These are phyloP conservation scores for Lampropteryx suffumata DNA, from an alignment of 2,888 invertebrate species.

Conservation along the genomic window DNA sequence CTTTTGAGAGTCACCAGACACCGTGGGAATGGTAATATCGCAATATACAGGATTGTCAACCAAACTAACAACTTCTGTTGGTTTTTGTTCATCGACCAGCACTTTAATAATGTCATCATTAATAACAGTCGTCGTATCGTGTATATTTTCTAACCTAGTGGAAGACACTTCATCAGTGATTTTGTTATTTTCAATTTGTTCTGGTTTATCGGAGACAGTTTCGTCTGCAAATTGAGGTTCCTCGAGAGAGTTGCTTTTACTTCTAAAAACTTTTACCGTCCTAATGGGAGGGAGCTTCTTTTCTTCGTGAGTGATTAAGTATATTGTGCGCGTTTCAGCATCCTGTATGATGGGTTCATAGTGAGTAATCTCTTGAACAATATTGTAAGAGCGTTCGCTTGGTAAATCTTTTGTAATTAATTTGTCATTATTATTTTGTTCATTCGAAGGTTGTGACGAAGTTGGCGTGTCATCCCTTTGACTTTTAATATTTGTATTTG, in stretches of 20 bases:
- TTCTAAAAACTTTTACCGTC: constrained; percentile 80
- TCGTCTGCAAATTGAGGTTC: constrained; percentile 44
- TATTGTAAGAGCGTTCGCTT: constrained; percentile 55
- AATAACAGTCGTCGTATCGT: constrained; percentile 9
- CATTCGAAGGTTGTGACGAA: constrained; percentile 44
- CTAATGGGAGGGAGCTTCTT: constrained; percentile 85
- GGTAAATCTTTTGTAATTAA: constrained; percentile 51
- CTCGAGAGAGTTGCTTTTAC: constrained; percentile 83
- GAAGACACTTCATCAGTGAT: constrained; percentile 53
- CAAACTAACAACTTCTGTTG: background rate
- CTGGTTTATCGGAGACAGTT: constrained; percentile 30
- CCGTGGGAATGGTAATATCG: background rate
- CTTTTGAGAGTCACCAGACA: constrained; percentile 5
- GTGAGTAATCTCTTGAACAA: constrained; percentile 59
- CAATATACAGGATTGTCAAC: constrained; percentile 1
- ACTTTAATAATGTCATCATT: background rate
- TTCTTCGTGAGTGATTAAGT: constrained; percentile 89
- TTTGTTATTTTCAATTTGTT: constrained; percentile 44
- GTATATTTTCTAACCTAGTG: constrained; percentile 39
- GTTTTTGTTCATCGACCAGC: background rate
- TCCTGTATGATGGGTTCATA: constrained; percentile 56
- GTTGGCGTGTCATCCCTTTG: constrained; percentile 28
- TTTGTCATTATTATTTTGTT: constrained; percentile 74
- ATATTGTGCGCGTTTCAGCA: constrained; percentile 77
- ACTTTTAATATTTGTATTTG: constrained; percentile 8